Base-by-base conservation (phyloP, 2,888 invertebrate genomes). In the Tetrapedia diversipes region DNA sequence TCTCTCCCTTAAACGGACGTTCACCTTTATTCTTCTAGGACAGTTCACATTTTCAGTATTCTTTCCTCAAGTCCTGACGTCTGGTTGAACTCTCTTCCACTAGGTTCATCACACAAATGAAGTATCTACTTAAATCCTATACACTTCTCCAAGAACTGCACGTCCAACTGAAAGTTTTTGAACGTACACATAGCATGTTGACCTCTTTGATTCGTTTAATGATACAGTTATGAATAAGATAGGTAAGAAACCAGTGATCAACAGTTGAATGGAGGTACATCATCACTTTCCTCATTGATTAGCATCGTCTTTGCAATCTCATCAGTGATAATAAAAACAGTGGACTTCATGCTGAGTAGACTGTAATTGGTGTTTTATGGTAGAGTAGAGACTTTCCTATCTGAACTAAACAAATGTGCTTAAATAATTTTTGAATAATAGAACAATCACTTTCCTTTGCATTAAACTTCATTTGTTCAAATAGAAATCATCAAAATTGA, bases 311-410 rank as follows among this genome's bases (percentile, higher is more conserved):
- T 45, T 34, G 34, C 49, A 29, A 16, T 27, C 22, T 56, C 41
- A 11, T 65, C 27, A 54, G 39, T 41, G 56, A 32, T 7, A 16
- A 11, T 29, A 41, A 63, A 84, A 85, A 83, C 84, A 85, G 84
- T 85, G 83, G 84, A 85, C 85, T 61, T 85, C 70, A 78, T 74
- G 45, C 60, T 56, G 34, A 54, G 66, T 83, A 59, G 34, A 66
- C 27, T 60, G 34, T 53, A 32, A 16, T 53, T 61, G 41, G 8
- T 49, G 51, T 29, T 61, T 53, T 29, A n/a, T n/a, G n/a, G n/a
- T n/a, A n/a, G n/a, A n/a, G n/a, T n/a, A n/a, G n/a, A n/a, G n/a
- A n/a, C n/a, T n/a, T n/a, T n/a, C n/a, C n/a, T n/a, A n/a, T n/a
- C n/a, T n/a, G n/a, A n/a, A n/a, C n/a, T n/a, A n/a, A n/a, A n/a